phyloP scores from a whole-genome alignment of 2,113 vertebrate species.

The Cacatua alba region DNA sequence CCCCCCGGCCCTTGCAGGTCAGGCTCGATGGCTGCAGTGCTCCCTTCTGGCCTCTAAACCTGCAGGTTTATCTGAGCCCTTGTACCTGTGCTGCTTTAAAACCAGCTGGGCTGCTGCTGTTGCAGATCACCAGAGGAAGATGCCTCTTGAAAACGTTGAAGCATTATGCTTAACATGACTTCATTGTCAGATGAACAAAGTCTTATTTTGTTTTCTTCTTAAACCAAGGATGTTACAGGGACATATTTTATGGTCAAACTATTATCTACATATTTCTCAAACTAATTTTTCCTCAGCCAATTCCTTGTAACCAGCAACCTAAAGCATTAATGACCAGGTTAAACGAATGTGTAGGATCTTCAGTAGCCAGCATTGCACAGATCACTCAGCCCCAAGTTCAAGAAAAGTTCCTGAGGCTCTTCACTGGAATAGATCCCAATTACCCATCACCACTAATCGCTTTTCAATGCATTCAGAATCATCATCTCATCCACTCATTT shows the following conservation, averaged over 20 bases:
- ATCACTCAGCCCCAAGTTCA: neutral
- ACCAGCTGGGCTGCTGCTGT: neutral
- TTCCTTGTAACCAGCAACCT: neutral
- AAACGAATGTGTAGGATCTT: fast-evolving
- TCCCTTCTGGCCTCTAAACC: neutral
- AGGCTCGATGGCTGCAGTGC: neutral
- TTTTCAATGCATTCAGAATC: neutral
- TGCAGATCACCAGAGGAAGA: neutral
- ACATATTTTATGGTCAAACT: neutral
- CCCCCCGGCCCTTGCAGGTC: neutral
- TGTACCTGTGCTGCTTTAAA: neutral
- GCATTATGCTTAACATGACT: neutral
- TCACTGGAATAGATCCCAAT: neutral
- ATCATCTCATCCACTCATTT: neutral
- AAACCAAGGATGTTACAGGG: neutral
- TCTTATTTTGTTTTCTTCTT: fast-evolving
- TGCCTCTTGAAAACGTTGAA: neutral
- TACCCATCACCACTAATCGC: neutral
- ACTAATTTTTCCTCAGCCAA: neutral
- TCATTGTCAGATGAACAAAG: neutral
- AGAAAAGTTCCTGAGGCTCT: neutral
- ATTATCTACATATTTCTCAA: fast-evolving
- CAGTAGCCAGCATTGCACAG: neutral
- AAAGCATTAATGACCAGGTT: fast-evolving
- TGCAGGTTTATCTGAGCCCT: neutral